A percentile compares a stretch with the other conserved stretches of the same genome.
Conservation (phyloP, 2,888 invertebrate species). For the Tanytarsus gracilentus region DNA sequence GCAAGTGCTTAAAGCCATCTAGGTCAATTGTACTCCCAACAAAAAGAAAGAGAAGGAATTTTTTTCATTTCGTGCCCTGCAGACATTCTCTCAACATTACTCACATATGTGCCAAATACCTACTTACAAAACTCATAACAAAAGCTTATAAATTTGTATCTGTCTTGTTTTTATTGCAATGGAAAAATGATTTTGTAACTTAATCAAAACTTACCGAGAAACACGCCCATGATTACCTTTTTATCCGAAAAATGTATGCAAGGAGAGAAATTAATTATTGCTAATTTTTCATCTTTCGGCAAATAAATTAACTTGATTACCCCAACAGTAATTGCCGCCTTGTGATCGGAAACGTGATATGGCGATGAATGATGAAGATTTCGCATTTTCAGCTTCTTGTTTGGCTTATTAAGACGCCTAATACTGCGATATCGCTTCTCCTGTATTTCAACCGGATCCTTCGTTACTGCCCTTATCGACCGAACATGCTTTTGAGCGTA, state of each 20-base stretch:
- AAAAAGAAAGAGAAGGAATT: too few species aligned
- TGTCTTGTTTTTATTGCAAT: too few species aligned
- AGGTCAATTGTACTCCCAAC: too few species aligned
- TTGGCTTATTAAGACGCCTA: slow-evolving; percentile 45
- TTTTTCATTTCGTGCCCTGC: too few species aligned
- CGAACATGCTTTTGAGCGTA: slow-evolving; percentile 97
- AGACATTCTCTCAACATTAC: too few species aligned
- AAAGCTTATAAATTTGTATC: too few species aligned
- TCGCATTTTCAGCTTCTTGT: slow-evolving; percentile 48
- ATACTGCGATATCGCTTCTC: slow-evolving; percentile 43
- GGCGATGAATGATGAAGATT: slow-evolving; percentile 61
- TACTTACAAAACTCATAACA: too few species aligned
- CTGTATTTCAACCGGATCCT: slow-evolving; percentile 53
- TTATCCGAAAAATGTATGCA: not conserved
- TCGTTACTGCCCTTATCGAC: slow-evolving; percentile 82
- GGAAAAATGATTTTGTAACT: too few species aligned
- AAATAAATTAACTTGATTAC: slow-evolving; percentile 99
- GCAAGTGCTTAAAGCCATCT: too few species aligned
- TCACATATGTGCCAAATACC: too few species aligned
- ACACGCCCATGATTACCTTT: too few species aligned
- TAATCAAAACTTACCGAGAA: too few species aligned
- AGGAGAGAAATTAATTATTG: not conserved
- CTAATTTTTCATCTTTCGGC: not conserved
- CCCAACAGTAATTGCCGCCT: slow-evolving; percentile 95
- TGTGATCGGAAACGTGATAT: slow-evolving; percentile 92